Base-by-base conservation (phyloP, 2,797 vertebrate species). In the Taeniopygia guttata region DNA sequence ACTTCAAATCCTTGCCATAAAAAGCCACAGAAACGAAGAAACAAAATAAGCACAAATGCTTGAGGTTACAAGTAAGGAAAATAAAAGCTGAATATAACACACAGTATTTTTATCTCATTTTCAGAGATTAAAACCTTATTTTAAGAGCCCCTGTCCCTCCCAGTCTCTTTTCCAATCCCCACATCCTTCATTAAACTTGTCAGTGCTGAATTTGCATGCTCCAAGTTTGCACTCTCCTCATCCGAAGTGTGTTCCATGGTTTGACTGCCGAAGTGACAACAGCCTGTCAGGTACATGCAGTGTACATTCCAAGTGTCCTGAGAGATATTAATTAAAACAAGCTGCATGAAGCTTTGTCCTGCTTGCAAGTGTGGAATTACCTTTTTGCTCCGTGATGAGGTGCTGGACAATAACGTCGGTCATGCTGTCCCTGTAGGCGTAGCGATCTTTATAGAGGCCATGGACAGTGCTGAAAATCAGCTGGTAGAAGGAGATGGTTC, bases 351-450 rank as follows among this genome's bases (percentile, higher is more conserved):
- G 66, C 51, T 48, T 16, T 46, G 78, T 45, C 30, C n/a, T 82
- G 36, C n/a, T 9, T 29, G 20, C 26, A 64, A 30, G 59, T 14
- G 32, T n/a, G 62, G 51, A 51, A 17, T 70, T 94, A 99, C 99
- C 99, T 98, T 99, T 99, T 68, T 99, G 98, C 54, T 99, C 99
- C 0, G 99, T 99, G 98, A 99, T 99, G 95, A 99, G 98, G 84
- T 99, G 99, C 85, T 99, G 99, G 49, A 99, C 99, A 30, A 99
- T 99, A 52, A 99, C 99, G 16, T 99, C 99, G 0, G 99, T 99
- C 99, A 99, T 99, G 97, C 96, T 99, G 96, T 99, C 99, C 93
- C 99, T 98, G 93, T 99, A 99, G 70, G 99, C 99, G 0, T 99
- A 99, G 85, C 99, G 98, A 96, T 99, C 99, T 84, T 99, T 99